Percentiles rank a stretch among this genome's conserved stretches.
These are phyloP conservation scores for Orthonyx spaldingii DNA, from an alignment of 2,113 vertebrate species.

Conservation along the genomic window DNA sequence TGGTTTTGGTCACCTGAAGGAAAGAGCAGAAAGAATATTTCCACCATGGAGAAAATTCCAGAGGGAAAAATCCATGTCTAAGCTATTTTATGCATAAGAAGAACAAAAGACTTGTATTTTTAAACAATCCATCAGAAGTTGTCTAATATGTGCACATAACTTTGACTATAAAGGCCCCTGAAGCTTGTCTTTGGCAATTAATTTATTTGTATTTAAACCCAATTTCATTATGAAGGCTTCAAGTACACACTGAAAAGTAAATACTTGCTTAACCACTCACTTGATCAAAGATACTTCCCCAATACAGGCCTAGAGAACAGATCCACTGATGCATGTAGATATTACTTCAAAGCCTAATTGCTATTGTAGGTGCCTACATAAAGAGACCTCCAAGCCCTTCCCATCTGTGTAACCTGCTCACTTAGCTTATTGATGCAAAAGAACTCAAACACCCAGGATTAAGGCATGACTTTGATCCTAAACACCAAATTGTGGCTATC, in stretches of 20 bases:
- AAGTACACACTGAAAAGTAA: not conserved
- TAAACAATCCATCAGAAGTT: not conserved
- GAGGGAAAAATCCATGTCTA: not conserved
- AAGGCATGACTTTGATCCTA: not conserved
- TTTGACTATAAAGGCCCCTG: not conserved
- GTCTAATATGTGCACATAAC: not conserved
- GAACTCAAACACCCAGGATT: not conserved
- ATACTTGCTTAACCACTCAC: not conserved
- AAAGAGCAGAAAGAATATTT: not conserved
- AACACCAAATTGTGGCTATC: not conserved
- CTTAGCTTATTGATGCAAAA: not conserved
- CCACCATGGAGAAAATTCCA: not conserved
- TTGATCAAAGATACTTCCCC: not conserved
- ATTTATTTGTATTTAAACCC: not conserved
- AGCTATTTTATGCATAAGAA: not conserved
- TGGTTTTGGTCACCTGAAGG: not conserved
- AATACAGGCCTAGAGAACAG: not conserved
- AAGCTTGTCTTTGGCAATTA: not conserved
- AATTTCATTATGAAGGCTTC: not conserved
- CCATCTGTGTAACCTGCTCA: not conserved
- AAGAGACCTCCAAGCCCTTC: not conserved
- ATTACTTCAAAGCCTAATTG: not conserved
- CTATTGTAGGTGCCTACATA: not conserved
- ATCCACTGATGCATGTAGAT: not conserved
- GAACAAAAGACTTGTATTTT: not conserved